These are phyloP conservation scores for Conomelus anceps DNA, from an alignment of 2,888 invertebrate species.

Conservation along the genomic window DNA sequence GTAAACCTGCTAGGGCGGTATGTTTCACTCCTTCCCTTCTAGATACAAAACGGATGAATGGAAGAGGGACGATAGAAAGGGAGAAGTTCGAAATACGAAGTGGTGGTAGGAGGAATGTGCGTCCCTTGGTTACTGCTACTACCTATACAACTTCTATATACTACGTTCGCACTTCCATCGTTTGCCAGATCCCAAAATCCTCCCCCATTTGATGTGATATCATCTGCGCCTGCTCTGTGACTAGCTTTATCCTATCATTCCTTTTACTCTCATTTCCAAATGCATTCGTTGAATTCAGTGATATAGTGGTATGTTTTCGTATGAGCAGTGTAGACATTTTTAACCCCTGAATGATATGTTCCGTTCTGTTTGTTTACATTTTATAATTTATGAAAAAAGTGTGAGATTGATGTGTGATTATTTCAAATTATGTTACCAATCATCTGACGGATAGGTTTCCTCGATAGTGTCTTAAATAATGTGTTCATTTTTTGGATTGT, in stretches of 20 bases:
- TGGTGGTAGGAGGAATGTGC: constrained; percentile 1
- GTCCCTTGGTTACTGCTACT: background rate
- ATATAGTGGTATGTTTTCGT: background rate
- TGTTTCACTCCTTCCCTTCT: background rate
- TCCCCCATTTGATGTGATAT: background rate
- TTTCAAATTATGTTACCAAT: background rate
- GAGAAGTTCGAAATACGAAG: background rate
- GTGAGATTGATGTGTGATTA: no score
- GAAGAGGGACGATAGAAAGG: background rate
- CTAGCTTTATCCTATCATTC: background rate
- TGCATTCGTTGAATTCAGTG: background rate
- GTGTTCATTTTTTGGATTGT: constrained; percentile 9
- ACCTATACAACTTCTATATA: background rate
- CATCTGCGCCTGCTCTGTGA: background rate
- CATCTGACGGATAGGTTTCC: background rate
- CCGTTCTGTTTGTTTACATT: constrained; percentile 1
- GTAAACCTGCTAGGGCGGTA: background rate
- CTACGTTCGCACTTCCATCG: background rate
- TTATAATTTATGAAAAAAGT: background rate
- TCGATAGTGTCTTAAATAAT: constrained; percentile 9
- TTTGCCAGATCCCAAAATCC: background rate
- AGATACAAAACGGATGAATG: constrained; percentile 2
- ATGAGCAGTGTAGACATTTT: background rate
- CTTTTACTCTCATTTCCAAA: background rate
- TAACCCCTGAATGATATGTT: background rate